Evolutionary conservation across 2,888 invertebrate genomes (phyloP).

Genomic region (Flexamia atlantica): DNA sequence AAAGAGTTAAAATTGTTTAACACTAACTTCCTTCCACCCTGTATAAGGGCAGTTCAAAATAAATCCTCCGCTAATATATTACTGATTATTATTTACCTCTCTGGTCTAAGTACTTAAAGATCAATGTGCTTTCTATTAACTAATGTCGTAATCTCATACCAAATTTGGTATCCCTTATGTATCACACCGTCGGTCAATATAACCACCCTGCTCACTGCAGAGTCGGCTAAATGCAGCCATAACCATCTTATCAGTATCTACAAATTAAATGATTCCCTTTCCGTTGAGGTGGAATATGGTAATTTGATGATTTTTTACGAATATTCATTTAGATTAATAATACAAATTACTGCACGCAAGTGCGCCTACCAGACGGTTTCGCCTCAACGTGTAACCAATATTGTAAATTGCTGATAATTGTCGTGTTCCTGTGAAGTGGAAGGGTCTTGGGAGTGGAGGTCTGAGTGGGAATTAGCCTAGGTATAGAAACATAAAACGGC

Average conservation of each 20-base stretch:
- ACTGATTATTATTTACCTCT: too few relatives aligned
- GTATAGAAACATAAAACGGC: too few relatives aligned
- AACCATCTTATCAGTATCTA: constrained; percentile 27
- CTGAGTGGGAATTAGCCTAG: background rate
- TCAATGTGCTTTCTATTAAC: too few relatives aligned
- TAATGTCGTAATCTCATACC: too few relatives aligned
- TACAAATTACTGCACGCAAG: constrained; percentile 4
- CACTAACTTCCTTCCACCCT: too few relatives aligned
- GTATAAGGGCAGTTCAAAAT: too few relatives aligned
- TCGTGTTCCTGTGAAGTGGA: constrained; percentile 7
- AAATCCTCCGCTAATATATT: too few relatives aligned
- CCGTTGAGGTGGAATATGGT: constrained; percentile 45
- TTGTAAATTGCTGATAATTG: background rate
- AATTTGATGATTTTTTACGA: constrained; percentile 50
- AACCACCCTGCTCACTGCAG: too few relatives aligned
- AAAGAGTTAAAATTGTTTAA: too few relatives aligned
- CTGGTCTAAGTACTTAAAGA: too few relatives aligned
- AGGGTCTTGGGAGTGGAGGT: background rate
- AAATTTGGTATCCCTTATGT: too few relatives aligned
- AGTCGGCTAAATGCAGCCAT: constrained; percentile 29
- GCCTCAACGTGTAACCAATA: background rate
- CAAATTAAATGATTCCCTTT: constrained; percentile 47
- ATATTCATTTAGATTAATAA: constrained; percentile 36
- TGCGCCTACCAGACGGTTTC: background rate
- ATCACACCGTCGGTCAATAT: too few relatives aligned